Percentiles rank a stretch among this genome's conserved stretches.
These are phyloP conservation scores for Triops longicaudatus DNA, from an alignment of 1,140 invertebrate species.

Conservation along the genomic window DNA sequence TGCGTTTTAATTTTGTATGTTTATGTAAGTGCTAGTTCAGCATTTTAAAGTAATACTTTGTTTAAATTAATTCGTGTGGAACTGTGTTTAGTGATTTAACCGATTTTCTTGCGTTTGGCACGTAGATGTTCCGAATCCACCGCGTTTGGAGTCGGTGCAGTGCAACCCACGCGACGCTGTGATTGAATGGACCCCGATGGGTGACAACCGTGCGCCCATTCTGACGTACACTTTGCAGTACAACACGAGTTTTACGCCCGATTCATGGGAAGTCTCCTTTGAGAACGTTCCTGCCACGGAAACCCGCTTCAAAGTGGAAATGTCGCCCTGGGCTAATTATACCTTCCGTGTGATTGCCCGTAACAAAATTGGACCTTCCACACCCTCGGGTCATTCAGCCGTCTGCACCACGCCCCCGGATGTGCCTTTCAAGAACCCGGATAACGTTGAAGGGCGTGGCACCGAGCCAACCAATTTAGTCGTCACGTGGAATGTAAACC, in stretches of 20 bases:
- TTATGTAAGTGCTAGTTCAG: too few relatives aligned
- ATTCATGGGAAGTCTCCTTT: constrained; percentile 73
- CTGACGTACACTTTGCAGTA: constrained; percentile 83
- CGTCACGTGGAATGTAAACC: constrained; percentile 82
- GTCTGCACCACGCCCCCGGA: constrained; percentile 79
- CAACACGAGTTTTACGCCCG: constrained; percentile 89
- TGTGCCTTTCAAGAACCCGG: constrained; percentile 88
- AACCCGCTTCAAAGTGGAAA: constrained; percentile 58
- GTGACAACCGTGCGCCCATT: constrained; percentile 91
- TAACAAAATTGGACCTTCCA: constrained; percentile 86
- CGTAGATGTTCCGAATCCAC: constrained; percentile 83
- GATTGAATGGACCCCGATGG: constrained; percentile 74
- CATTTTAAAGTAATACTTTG: too few relatives aligned
- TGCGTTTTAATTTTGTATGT: too few relatives aligned
- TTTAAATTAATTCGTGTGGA: too few relatives aligned
- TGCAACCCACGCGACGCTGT: constrained; percentile 63
- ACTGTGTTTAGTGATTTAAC: too few relatives aligned
- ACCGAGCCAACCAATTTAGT: constrained; percentile 80
- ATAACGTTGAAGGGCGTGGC: constrained; percentile 85
- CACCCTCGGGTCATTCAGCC: constrained; percentile 65
- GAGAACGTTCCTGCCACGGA: constrained; percentile 71
- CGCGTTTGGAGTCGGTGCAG: constrained; percentile 52
- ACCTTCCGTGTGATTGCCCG: constrained; percentile 88
- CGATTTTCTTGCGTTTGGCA: not conserved
- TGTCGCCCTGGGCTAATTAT: constrained; percentile 91